These are phyloP conservation scores for Lasioglossum villosulum DNA, from an alignment of 2,888 invertebrate genomes.

Conservation along the genomic window DNA sequence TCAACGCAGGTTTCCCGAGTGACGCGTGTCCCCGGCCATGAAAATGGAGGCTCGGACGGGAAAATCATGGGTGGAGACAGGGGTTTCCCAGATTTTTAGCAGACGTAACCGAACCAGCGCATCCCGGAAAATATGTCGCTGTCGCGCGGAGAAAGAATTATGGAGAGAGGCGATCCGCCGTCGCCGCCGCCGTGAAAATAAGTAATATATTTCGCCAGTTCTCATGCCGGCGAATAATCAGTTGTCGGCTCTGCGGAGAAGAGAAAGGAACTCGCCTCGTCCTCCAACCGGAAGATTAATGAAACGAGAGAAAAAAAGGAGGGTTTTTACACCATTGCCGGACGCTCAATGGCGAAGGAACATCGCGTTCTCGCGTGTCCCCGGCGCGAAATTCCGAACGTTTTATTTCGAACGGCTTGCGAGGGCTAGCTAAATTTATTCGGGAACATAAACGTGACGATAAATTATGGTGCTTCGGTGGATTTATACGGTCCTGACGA, in stretches of 20 bases:
- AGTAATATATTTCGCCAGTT: conserved; percentile 49
- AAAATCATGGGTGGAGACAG: neutral
- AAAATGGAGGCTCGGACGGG: neutral
- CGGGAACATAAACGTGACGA: conserved; percentile 28
- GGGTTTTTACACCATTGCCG: conserved; percentile 24
- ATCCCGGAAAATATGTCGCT: conserved; percentile 39
- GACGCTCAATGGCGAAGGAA: conserved; percentile 22
- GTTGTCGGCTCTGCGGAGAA: conserved; percentile 25
- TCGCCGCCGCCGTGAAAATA: conserved; percentile 32
- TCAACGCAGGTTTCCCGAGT: neutral
- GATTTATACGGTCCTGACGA: conserved; percentile 12
- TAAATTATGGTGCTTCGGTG: conserved; percentile 32
- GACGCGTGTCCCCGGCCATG: conserved; percentile 9
- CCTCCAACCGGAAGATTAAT: conserved; percentile 45
- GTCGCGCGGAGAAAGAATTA: conserved; percentile 48
- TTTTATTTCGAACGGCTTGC: conserved; percentile 26
- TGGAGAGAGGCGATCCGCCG: conserved; percentile 37
- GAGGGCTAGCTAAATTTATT: conserved; percentile 43
- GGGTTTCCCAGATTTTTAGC: conserved; percentile 13
- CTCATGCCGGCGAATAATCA: conserved; percentile 46
- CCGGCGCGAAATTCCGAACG: conserved; percentile 29
- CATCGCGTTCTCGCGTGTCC: conserved; percentile 17
- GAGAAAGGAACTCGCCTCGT: conserved; percentile 28
- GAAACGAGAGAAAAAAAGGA: conserved; percentile 47
- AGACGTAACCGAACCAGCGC: conserved; percentile 9